Evolutionary conservation across 2,797 vertebrate species (phyloP).

Genomic region (Sebastes taczanowskii): DNA sequence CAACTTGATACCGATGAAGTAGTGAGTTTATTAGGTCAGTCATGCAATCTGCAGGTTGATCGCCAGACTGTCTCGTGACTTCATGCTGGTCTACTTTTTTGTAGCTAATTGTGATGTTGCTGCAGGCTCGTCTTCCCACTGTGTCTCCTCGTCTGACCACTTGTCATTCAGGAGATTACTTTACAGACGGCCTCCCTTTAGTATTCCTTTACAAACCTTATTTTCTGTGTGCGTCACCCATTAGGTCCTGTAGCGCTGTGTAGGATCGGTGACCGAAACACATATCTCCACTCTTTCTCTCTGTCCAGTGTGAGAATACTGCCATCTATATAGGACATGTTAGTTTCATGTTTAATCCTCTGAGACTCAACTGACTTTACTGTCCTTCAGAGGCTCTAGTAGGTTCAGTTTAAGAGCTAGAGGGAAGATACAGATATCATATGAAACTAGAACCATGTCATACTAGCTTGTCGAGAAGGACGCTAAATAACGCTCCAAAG

Average conservation of each 20-base stretch:
- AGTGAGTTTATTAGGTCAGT: background rate
- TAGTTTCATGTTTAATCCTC: slow-evolving; percentile 23
- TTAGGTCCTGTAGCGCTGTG: slow-evolving; percentile 9
- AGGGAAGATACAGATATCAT: no score
- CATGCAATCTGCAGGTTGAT: background rate
- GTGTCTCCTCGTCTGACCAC: slow-evolving; percentile 18
- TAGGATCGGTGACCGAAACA: slow-evolving; percentile 12
- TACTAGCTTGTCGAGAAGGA: no score
- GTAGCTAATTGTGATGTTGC: slow-evolving; percentile 7
- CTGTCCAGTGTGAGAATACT: slow-evolving; percentile 80
- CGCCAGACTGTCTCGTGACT: background rate
- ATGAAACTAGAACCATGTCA: no score
- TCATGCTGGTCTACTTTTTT: background rate
- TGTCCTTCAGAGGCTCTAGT: no score
- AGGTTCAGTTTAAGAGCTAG: no score
- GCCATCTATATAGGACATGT: slow-evolving; percentile 73
- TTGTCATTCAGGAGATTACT: slow-evolving; percentile 39
- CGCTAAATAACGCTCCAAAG: no score
- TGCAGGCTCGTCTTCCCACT: slow-evolving; percentile 10
- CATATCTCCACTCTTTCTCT: background rate
- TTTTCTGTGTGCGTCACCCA: slow-evolving; percentile 25
- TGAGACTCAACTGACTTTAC: no score
- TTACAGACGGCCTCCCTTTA: slow-evolving; percentile 27
- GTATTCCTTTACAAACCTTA: slow-evolving; percentile 42
- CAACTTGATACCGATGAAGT: background rate